These are phyloP conservation scores for Orestias chungarensis DNA, from an alignment of 2,797 vertebrate species.

Conservation along the genomic window DNA sequence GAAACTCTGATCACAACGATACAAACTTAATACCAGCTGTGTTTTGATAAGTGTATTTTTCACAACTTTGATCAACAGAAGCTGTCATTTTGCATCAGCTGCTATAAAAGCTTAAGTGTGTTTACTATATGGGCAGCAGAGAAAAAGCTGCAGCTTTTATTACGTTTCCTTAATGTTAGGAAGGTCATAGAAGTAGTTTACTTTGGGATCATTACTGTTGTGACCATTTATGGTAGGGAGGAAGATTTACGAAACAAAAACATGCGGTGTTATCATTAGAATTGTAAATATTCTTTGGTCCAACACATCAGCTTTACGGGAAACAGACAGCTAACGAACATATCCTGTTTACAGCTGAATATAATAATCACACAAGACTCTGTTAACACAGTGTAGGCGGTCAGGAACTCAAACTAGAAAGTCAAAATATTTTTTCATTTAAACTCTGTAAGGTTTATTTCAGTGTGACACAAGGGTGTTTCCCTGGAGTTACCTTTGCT, in stretches of 20 bases:
- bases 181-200: constrained; percentile 44
- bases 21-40: constrained; percentile 43
- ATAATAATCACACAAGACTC: constrained; percentile 46
- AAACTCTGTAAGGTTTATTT: constrained; percentile 17
- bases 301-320: constrained; percentile 49
- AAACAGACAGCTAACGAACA: constrained; percentile 51
- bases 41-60: constrained; percentile 30
- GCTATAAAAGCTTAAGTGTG: constrained; percentile 12
- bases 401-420: constrained; percentile 24
- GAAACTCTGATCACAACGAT: constrained; percentile 47
- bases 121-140: constrained; percentile 14
- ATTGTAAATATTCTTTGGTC: constrained; percentile 54
- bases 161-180: constrained; percentile 36
- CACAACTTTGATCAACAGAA: constrained; percentile 46
- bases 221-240: constrained; percentile 27
- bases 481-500: constrained; percentile 10
- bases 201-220: constrained; percentile 39
- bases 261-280: constrained; percentile 61
- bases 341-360: constrained; percentile 66
- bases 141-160: constrained; percentile 34
- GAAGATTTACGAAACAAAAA: constrained; percentile 35
- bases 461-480: constrained; percentile 6
- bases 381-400: constrained; percentile 41
- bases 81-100: constrained; percentile 45
- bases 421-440: constrained; percentile 20